Percentiles rank a stretch among this genome's conserved stretches.
These are phyloP conservation scores for Astropecten irregularis DNA, from an alignment of 53 echinoderm and acorn worm species.

Conservation along the genomic window DNA sequence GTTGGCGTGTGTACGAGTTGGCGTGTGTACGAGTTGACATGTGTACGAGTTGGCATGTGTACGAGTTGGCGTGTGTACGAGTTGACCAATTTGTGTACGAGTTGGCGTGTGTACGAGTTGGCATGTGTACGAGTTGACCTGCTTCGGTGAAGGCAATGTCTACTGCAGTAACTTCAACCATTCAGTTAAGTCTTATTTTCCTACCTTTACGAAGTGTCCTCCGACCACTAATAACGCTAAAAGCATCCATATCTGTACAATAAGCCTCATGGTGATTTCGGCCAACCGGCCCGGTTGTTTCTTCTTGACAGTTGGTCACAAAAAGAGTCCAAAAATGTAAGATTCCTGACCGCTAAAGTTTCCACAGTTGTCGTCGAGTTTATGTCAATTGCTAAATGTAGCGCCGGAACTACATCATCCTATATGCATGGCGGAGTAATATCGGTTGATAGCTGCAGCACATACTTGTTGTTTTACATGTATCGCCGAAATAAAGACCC, in stretches of 20 bases:
- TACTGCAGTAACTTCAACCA: too few species aligned
- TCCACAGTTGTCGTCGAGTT: not conserved
- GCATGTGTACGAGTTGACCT: too few species aligned
- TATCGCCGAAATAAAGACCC: not conserved
- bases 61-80: too few species aligned
- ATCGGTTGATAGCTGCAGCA: not conserved
- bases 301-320: conserved; percentile 2
- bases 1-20: too few species aligned
- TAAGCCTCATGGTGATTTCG: conserved; percentile 46
- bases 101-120: too few species aligned
- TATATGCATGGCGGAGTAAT: not conserved
- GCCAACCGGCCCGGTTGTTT: conserved; percentile 39
- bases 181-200: not conserved
- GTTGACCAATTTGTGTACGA: too few species aligned
- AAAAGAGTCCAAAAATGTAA: conserved; percentile 2
- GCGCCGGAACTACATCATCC: not conserved
- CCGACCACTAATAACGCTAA: conserved; percentile 40
- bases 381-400: not conserved
- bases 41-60: too few species aligned
- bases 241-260: conserved; percentile 47
- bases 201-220: conserved; percentile 31
- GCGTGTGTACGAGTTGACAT: too few species aligned
- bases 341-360: not conserved
- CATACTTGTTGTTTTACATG: not conserved
- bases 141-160: too few species aligned